phyloP scores from a whole-genome alignment of 1,140 invertebrate species.

The Pinna nobilis region DNA sequence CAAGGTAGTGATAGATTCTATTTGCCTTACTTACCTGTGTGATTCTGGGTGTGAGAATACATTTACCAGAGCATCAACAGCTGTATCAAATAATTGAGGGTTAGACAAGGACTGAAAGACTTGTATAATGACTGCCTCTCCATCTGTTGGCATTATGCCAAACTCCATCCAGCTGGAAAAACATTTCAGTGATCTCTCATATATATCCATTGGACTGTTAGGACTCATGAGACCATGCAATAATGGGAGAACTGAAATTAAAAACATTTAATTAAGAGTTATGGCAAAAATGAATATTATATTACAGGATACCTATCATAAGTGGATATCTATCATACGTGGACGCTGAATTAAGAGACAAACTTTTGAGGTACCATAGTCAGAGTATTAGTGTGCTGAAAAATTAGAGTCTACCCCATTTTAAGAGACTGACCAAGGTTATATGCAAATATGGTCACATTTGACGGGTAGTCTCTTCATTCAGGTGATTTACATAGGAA shows the following conservation, averaged over 20 bases:
- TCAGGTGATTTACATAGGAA: no score
- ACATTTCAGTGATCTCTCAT: constrained; percentile 78
- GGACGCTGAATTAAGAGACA: no score
- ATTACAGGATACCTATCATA: constrained; percentile 75
- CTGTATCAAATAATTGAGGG: constrained; percentile 78
- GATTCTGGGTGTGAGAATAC: constrained; percentile 79
- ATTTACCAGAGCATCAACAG: constrained; percentile 79
- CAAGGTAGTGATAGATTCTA: no score
- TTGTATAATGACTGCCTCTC: constrained; percentile 67
- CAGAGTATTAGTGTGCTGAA: no score
- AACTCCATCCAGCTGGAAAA: constrained; percentile 81
- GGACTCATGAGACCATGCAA: constrained; percentile 34
- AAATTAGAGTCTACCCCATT: no score
- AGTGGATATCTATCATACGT: constrained; percentile 73
- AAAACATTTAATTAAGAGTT: neutral
- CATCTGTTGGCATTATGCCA: constrained; percentile 69
- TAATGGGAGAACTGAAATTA: constrained; percentile 40
- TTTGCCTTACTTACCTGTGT: constrained; percentile 75
- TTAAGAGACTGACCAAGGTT: no score
- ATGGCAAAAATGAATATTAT: constrained; percentile 67
- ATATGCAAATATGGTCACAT: no score
- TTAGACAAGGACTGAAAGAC: constrained; percentile 73
- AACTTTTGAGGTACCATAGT: no score
- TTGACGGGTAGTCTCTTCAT: no score
- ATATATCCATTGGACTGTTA: constrained; percentile 53